A percentile compares a stretch with the other conserved stretches of the same genome.
Conservation (phyloP, 2,113 vertebrate species). For the Delphinapterus leucas region DNA sequence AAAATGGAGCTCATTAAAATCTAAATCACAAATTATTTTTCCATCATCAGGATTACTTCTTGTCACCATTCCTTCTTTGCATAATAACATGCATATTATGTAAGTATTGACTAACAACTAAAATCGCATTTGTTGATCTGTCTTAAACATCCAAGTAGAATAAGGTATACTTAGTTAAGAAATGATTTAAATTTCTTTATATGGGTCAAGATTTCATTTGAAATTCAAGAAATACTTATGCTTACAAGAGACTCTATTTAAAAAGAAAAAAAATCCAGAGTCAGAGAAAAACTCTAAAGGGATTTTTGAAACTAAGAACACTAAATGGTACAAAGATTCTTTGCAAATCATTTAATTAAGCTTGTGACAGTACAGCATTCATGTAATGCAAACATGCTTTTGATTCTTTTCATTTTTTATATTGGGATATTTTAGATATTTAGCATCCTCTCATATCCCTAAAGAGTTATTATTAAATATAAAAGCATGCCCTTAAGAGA, state of each 20-base stretch:
- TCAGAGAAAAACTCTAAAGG: not conserved
- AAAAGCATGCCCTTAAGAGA: not conserved
- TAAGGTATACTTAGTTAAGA: not conserved
- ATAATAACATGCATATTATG: not conserved
- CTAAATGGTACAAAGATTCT: not conserved
- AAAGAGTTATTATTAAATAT: not conserved
- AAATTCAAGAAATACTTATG: not conserved
- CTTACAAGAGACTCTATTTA: not conserved
- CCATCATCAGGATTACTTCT: not conserved
- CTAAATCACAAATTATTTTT: not conserved
- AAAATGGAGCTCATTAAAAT: not conserved
- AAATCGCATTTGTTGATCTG: not conserved
- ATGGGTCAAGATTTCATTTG: not conserved
- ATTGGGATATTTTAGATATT: not conserved
- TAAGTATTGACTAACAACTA: not conserved
- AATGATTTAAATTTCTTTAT: not conserved
- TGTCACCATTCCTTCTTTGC: not conserved
- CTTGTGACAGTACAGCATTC: not conserved
- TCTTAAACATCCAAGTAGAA: not conserved
- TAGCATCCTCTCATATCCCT: not conserved
- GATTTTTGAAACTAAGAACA: not conserved
- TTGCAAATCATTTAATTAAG: not conserved
- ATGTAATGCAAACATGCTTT: not conserved
- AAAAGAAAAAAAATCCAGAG: not conserved
- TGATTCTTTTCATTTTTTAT: not conserved